phyloP scores from a whole-genome alignment of 2,113 vertebrate species.

The Ia io region DNA sequence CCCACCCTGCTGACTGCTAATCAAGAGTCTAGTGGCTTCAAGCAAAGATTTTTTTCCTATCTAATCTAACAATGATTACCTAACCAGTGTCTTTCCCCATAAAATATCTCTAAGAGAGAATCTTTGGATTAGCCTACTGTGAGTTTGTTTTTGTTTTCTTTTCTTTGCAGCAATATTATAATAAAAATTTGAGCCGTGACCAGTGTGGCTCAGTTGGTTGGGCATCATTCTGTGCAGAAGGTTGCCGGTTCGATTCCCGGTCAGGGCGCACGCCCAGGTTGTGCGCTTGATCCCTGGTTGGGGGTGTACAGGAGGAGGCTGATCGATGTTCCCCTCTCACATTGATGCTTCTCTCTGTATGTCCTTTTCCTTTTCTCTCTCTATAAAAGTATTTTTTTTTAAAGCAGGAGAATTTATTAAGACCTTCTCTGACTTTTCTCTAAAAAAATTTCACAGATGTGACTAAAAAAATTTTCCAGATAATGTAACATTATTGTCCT shows the following conservation, averaged over 20 bases:
- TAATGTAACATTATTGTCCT: not conserved
- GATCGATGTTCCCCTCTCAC: not conserved
- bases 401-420: not conserved
- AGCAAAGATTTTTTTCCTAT: not conserved
- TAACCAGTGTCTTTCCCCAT: not conserved
- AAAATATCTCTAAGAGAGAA: not conserved
- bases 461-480: not conserved
- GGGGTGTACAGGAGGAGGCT: not conserved
- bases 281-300: not conserved
- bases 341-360: not conserved
- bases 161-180: not conserved
- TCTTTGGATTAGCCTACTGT: not conserved
- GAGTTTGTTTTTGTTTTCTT: not conserved
- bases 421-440: not conserved
- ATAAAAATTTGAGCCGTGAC: not conserved
- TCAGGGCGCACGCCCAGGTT: not conserved
- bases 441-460: not conserved
- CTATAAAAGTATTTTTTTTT: not conserved
- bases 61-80: not conserved
- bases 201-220: not conserved
- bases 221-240: not conserved
- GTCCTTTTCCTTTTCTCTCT: not conserved
- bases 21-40: not conserved
- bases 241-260: not conserved
- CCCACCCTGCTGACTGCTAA: not conserved